Percentiles rank a stretch among this genome's conserved stretches.
Conservation (phyloP, 2,797 vertebrate genomes). For the Rhabdomys pumilio region DNA sequence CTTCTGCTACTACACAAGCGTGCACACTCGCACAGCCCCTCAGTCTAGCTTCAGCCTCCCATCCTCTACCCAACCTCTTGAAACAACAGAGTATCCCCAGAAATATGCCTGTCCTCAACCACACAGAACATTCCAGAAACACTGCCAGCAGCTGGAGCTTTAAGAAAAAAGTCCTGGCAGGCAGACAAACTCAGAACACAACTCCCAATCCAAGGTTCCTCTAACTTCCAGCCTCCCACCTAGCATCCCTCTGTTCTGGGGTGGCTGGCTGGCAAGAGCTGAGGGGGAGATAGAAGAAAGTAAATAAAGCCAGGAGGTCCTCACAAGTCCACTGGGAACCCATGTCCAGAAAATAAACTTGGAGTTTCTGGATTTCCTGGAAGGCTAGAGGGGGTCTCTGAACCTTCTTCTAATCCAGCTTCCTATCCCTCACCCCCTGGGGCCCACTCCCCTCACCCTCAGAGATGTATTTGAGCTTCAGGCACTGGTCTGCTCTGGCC, state of each 20-base stretch:
- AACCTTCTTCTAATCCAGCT: background rate
- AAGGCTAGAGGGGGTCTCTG: background rate
- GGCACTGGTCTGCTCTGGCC: constrained; percentile 79
- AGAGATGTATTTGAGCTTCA: constrained; percentile 85
- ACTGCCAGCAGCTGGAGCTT: background rate
- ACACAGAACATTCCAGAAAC: background rate
- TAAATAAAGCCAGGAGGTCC: background rate
- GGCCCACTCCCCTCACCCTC: constrained; percentile 74
- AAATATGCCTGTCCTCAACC: background rate
- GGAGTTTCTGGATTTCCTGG: background rate
- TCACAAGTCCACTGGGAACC: background rate
- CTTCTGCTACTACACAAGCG: fast-evolving
- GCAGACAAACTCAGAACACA: background rate
- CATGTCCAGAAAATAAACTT: background rate
- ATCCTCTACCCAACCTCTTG: background rate
- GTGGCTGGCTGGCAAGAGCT: too few species aligned
- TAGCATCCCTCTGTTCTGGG: background rate
- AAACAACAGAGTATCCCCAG: background rate
- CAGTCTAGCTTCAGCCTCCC: too few species aligned
- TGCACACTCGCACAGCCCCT: too few species aligned
- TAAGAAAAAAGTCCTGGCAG: background rate
- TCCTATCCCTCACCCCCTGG: fast-evolving
- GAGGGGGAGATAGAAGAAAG: background rate
- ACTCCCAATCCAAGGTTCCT: background rate
- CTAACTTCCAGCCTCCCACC: background rate